These are phyloP conservation scores for Busseola fusca DNA, from an alignment of 2,888 invertebrate genomes.

Conservation along the genomic window DNA sequence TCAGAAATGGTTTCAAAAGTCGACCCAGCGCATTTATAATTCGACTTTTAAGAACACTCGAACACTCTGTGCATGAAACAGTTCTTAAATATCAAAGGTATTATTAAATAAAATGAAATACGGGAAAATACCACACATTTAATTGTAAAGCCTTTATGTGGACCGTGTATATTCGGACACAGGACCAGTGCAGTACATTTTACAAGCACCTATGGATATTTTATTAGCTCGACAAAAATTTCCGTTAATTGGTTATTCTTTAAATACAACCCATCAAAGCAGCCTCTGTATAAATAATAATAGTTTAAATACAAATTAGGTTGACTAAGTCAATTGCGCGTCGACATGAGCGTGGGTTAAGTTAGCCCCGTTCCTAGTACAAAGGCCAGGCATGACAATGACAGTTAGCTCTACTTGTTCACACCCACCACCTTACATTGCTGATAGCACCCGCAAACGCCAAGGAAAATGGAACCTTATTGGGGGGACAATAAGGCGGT, in stretches of 20 bases:
- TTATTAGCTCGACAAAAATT: background rate
- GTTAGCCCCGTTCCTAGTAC: constrained; percentile 74
- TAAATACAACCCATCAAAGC: constrained; percentile 33
- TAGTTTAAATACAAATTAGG: constrained; percentile 66
- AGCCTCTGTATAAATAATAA: constrained; percentile 38
- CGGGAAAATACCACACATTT: background rate
- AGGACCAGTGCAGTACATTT: background rate
- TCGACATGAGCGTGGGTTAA: constrained; percentile 74
- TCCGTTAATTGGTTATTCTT: constrained; percentile 20
- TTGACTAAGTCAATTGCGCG: constrained; percentile 73
- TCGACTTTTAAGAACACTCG: background rate
- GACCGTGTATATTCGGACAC: background rate
- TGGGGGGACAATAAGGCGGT: constrained; percentile 12
- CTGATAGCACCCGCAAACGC: constrained; percentile 45
- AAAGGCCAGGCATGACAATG: constrained; percentile 78
- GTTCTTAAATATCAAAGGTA: constrained; percentile 11
- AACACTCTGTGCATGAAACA: background rate
- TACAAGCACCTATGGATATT: background rate
- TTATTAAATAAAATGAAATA: background rate
- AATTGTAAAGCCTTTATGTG: background rate
- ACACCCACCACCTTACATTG: constrained; percentile 61
- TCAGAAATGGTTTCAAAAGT: background rate
- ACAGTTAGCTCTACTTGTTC: constrained; percentile 79
- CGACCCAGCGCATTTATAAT: too few species aligned
- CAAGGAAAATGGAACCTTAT: constrained; percentile 51